Base-by-base conservation (phyloP, 2,797 vertebrate species). In the Serranus cabrilla region DNA sequence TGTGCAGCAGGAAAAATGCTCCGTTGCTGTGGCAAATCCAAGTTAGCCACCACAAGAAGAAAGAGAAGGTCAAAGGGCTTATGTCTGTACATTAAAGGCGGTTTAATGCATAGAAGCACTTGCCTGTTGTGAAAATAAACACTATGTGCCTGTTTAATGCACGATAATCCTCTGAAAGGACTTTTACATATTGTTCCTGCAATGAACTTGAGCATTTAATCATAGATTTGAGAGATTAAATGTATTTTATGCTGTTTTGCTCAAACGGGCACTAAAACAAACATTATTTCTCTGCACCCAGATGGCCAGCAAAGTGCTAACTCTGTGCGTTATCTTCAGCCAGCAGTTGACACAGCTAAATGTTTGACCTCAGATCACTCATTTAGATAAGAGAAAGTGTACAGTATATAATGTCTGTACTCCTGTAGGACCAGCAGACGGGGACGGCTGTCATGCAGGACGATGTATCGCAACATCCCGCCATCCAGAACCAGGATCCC, bases 181-280 rank as follows among this genome's bases (percentile, higher is more conserved):
- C 85, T 76, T 71, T 45, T 76, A 67, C 74, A 82, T 78, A 56
- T 91, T 89, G 80, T 85, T 89, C 42, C 42, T 55, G 50, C 71
- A 43, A 0, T 61, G 71, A 79, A 80, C 66, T 61, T 40, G 3
- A 71, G 60, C 51, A 17, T 73, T 37, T 73, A 67, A 86, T 83
- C 58, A 21, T 64, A 64, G 68, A 55, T 84, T 76, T 75, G 12
- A 56, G 56, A 70, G 76, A 77, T 82, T 56, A 74, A 81, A 81
- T 66, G 18, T 59, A 17, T 74, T 72, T 54, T 34, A 57, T 42
- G 59, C 49, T 52, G 25, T 34, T 37, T 21, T 50, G 69, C 34
- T 40, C 64, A 43, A 50, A 63, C 43, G 17, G 64, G 57, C 58
- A 39, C 49, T 54, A 55, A 62, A 65, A 65, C 49, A 54, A 67